Evolutionary conservation across 2,113 vertebrate species (phyloP).

Genomic region (Gallinago media): DNA sequence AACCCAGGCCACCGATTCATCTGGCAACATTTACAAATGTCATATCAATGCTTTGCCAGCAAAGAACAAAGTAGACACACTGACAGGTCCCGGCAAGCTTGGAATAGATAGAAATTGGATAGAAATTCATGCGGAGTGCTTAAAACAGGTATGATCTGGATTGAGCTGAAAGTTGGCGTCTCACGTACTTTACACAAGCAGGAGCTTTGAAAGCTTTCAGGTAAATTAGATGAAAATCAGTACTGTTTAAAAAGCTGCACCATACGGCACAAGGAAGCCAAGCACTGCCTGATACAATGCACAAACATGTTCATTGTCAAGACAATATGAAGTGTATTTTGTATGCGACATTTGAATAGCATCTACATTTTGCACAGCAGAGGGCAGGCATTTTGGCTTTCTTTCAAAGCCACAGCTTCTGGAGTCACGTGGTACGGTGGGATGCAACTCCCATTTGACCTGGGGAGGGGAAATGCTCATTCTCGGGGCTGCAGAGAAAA

Average conservation of each 20-base stretch:
- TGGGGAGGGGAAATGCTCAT: neutral
- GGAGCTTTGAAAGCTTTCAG: neutral
- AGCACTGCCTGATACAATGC: neutral
- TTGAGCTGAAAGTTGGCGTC: neutral
- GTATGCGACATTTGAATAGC: neutral
- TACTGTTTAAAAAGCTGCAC: neutral
- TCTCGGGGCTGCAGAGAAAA: accelerated
- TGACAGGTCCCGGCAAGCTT: conserved; percentile 23
- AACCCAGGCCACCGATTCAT: neutral
- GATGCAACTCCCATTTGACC: neutral
- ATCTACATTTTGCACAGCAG: neutral
- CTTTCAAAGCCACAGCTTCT: neutral
- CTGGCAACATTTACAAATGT: conserved; percentile 49
- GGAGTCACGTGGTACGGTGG: neutral
- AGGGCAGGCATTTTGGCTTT: neutral
- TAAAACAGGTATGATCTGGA: neutral
- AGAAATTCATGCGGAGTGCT: neutral
- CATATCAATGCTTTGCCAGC: conserved; percentile 33
- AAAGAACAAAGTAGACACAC: conserved; percentile 17
- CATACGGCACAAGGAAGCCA: neutral
- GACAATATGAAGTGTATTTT: neutral
- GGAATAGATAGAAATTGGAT: neutral
- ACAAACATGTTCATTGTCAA: neutral
- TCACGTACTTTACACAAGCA: neutral
- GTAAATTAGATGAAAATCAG: neutral